phyloP scores from a whole-genome alignment of 2,113 vertebrate species.

The Gallinago paraguaiae region DNA sequence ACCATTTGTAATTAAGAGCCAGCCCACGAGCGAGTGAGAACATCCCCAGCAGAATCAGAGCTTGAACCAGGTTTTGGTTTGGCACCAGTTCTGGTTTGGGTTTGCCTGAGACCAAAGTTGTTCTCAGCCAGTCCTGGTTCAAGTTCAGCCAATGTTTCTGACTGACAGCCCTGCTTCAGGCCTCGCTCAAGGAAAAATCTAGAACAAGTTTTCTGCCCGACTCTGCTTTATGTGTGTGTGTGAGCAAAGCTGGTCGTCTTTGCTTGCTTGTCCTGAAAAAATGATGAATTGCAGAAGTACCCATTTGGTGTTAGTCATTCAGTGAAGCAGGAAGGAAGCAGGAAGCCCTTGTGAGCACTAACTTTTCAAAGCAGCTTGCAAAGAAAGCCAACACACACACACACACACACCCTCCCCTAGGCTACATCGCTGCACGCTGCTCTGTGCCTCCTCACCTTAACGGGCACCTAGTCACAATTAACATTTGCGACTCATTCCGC shows the following conservation, averaged over 20 bases:
- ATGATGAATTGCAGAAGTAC: slow-evolving; percentile 64
- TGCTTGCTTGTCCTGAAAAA: background rate
- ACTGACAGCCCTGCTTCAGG: background rate
- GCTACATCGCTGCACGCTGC: background rate
- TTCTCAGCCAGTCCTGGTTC: background rate
- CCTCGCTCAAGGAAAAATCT: background rate
- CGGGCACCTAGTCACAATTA: background rate
- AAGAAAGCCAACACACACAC: background rate
- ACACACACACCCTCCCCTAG: background rate
- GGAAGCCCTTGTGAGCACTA: slow-evolving; percentile 49
- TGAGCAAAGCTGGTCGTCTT: background rate
- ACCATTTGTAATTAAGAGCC: background rate
- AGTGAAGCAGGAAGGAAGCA: slow-evolving; percentile 49
- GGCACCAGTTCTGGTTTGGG: background rate
- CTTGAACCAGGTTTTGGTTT: background rate
- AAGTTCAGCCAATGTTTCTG: background rate
- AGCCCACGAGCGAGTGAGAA: background rate
- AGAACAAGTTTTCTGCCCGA: background rate
- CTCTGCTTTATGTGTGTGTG: background rate
- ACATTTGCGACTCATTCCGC: slow-evolving; percentile 43
- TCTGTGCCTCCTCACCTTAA: background rate
- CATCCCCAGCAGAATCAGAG: background rate
- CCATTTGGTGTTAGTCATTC: slow-evolving; percentile 53
- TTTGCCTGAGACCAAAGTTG: background rate
- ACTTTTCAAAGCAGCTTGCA: slow-evolving; percentile 46